A percentile compares a stretch with the other conserved stretches of the same genome.
Conservation (phyloP, 2,113 vertebrate genomes). For the Formicarius rufipectus region DNA sequence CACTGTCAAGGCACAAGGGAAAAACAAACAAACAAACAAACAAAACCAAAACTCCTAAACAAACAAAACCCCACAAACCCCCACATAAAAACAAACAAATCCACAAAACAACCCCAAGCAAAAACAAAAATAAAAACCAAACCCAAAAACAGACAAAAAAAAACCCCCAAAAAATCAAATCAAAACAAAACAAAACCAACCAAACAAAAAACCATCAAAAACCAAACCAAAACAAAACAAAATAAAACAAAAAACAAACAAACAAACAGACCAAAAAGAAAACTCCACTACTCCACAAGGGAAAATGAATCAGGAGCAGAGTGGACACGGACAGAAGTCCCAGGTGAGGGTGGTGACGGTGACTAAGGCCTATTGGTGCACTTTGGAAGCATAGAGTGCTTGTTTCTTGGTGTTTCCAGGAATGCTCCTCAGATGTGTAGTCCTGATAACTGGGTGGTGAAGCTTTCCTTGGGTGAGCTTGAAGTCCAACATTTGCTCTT, state of each 20-base stretch:
- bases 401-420: accelerated
- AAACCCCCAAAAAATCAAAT: no score
- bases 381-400: accelerated
- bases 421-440: not conserved
- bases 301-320: not conserved
- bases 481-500: not conserved
- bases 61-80: no score
- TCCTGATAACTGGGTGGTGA: not conserved
- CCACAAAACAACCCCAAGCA: no score
- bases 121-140: no score
- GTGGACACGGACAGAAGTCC: not conserved
- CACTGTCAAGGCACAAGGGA: not conserved
- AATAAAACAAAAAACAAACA: not conserved
- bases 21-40: no score
- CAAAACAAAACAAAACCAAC: no score
- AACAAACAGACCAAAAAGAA: not conserved
- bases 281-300: accelerated
- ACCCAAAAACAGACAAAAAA: no score
- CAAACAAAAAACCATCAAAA: no score
- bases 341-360: not conserved
- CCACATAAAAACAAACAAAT: no score
- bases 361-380: not conserved
- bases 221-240: no score
- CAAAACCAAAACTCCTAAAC: not conserved
- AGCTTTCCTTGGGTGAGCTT: not conserved